A percentile compares a stretch with the other conserved stretches of the same genome.
Conservation (phyloP, 1,140 invertebrate species). For the Penaeus indicus region DNA sequence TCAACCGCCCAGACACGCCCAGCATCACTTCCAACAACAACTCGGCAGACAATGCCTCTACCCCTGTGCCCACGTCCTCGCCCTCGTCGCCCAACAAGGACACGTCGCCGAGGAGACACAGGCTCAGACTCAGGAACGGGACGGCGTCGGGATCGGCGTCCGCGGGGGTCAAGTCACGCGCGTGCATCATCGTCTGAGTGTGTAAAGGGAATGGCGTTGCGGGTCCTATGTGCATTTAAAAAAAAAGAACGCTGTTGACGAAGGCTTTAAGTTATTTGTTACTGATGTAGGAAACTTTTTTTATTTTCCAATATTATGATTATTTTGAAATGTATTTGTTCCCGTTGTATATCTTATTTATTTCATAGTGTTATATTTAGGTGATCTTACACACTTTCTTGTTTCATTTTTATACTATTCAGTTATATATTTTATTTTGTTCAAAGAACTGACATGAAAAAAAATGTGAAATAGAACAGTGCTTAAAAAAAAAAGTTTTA, state of each 20-base stretch:
- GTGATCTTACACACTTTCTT: neutral
- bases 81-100: neutral
- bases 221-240: too few relatives aligned
- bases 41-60: neutral
- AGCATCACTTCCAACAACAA: neutral
- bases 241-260: too few relatives aligned
- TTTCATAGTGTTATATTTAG: neutral
- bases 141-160: neutral
- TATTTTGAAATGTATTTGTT: too few relatives aligned
- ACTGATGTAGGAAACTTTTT: too few relatives aligned
- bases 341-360: too few relatives aligned
- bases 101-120: neutral
- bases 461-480: too few relatives aligned
- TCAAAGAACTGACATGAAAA: neutral
- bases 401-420: neutral
- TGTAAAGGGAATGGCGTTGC: neutral
- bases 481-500: too few relatives aligned
- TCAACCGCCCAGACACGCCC: neutral
- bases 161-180: slow-evolving; percentile 8
- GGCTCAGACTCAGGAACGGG: slow-evolving; percentile 22
- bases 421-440: neutral
- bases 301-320: too few relatives aligned
- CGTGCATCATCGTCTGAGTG: slow-evolving; percentile 33
- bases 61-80: slow-evolving; percentile 6
- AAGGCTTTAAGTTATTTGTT: too few relatives aligned